phyloP scores from a whole-genome alignment of 2,113 vertebrate species.

The Siniperca knerii region DNA sequence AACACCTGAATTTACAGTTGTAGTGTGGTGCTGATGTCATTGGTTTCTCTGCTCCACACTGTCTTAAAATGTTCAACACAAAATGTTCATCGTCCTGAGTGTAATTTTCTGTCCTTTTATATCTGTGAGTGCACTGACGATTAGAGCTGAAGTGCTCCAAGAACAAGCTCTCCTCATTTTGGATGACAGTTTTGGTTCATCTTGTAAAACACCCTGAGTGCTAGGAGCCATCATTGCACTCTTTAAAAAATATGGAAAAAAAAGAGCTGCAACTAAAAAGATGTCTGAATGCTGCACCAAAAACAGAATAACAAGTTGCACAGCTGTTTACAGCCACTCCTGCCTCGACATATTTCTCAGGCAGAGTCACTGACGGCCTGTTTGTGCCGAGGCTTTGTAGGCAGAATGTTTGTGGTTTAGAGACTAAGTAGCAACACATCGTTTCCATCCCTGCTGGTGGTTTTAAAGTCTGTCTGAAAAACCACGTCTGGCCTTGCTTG shows the following conservation, averaged over 20 bases:
- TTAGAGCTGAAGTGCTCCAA: not conserved
- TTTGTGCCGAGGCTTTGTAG: constrained; percentile 64
- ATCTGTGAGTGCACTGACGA: not conserved
- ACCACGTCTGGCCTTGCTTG: constrained; percentile 64
- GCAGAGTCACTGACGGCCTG: constrained; percentile 53
- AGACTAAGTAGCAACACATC: constrained; percentile 66
- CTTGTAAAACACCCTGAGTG: not conserved
- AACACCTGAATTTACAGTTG: constrained; percentile 4
- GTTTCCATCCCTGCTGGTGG: constrained; percentile 66
- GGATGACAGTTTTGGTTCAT: constrained; percentile 6
- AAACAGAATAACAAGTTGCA: constrained; percentile 46
- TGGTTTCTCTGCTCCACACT: not conserved
- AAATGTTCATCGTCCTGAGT: not conserved
- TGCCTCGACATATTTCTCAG: constrained; percentile 57
- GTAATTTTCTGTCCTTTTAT: not conserved
- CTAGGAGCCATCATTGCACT: not conserved
- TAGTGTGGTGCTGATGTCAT: not conserved
- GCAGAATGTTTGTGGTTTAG: constrained; percentile 72
- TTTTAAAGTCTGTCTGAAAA: constrained; percentile 70
- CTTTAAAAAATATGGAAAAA: not conserved
- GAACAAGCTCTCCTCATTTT: not conserved
- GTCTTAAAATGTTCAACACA: not conserved
- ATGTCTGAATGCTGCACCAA: constrained; percentile 16
- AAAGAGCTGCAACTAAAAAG: not conserved
- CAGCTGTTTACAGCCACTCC: constrained; percentile 63